Evolutionary conservation across 2,113 vertebrate genomes (phyloP).

Genomic region (Salvelinus sp.): DNA sequence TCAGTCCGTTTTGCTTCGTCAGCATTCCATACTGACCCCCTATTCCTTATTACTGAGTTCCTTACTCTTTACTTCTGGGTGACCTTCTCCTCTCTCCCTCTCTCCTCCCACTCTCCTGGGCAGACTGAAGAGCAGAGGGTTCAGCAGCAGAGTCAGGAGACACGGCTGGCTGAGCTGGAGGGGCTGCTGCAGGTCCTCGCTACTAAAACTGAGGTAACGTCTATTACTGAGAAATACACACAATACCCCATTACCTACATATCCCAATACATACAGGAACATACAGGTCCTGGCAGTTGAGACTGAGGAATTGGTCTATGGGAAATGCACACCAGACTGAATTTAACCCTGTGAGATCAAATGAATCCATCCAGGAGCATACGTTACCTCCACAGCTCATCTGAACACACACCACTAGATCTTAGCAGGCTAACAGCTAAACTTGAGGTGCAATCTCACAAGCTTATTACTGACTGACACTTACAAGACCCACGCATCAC

Average conservation of each 20-base stretch:
- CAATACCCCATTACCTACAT: not conserved
- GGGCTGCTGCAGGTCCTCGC: constrained; percentile 71
- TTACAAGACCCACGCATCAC: not conserved
- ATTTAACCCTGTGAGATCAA: not conserved
- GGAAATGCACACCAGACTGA: not conserved
- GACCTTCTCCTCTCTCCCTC: not conserved
- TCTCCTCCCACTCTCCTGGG: not conserved
- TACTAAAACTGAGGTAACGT: constrained; percentile 79
- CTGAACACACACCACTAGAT: not conserved
- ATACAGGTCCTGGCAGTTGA: no score
- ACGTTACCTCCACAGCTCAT: not conserved
- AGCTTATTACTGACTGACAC: not conserved
- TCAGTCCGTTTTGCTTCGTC: not conserved
- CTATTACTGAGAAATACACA: not conserved
- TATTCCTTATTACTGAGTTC: not conserved
- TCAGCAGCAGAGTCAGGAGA: constrained; percentile 68
- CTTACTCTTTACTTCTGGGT: not conserved
- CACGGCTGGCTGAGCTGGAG: constrained; percentile 76
- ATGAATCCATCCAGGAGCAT: not conserved
- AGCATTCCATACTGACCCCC: not conserved
- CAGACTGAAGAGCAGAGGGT: constrained; percentile 62
- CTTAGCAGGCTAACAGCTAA: not conserved
- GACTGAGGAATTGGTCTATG: no score
- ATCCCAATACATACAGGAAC: no score
- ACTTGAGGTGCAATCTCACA: not conserved